Base-by-base conservation (phyloP, 2,113 vertebrate species). In the Pyxicephalus adspersus region DNA sequence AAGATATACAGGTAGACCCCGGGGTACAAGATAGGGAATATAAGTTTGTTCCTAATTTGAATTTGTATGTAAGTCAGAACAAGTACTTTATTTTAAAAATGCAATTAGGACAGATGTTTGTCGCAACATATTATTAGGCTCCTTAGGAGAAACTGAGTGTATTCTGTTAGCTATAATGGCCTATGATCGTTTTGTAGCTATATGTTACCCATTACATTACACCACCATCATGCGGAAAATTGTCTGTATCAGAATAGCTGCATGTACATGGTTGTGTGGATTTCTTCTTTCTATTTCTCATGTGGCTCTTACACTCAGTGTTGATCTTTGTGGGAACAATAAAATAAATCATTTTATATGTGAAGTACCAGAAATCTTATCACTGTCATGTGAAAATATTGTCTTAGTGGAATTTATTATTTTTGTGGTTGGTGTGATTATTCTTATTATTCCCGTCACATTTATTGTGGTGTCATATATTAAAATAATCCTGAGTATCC, bases 201-300 rank as follows among this genome's bases (percentile, higher is more conserved):
- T 87, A 16, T 87, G 86, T 23, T 83, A 82, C 45, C 87, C 87
- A 50, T 83, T 88, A 5, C 86, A 83, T 22, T 88, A 88, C 0
- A 29, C 63, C 7, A 6, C 54, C 0, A 26, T 86, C 29, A 86
- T 87, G 83, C 79, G 83, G 26, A 83, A 64, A 22, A 20, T 3
- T 9, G 45, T 87, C 3, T 89, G 84, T 34, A 80, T 83, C 7
- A 51, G 45, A 9, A 75, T 87, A 23, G 68, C 76, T 13, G 34
- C n/a, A 3, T 13, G 77, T 20, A 70, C 73, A 0, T 87, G 86
- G 84, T 8, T 80, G 15, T 72, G 73, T 73, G 85, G 88, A 3
- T 13, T 83, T 64, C 64, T 85, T 20, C 73, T 86, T 20, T 55
- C 85, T 52, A 70, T 86, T 26, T 74, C 79, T 25, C 85, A 86